These are phyloP conservation scores for Heliconius erato DNA, from an alignment of 2,888 invertebrate genomes.

Conservation along the genomic window DNA sequence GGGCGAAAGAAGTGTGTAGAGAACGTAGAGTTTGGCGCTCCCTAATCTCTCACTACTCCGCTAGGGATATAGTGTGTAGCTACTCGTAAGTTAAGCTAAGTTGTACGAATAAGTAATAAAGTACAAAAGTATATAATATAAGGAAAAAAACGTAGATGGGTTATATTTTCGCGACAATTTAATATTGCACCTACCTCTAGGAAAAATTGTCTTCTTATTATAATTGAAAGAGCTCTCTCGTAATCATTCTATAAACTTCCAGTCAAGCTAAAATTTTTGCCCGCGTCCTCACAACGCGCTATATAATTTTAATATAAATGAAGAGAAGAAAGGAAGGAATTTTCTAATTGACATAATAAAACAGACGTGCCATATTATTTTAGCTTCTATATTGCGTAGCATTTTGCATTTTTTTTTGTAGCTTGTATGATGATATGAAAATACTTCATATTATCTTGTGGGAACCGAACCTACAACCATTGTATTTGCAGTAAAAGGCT, in stretches of 20 bases:
- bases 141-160: background rate
- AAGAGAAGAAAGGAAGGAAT: background rate
- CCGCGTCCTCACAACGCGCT: background rate
- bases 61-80: too few relatives aligned
- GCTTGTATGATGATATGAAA: too few relatives aligned
- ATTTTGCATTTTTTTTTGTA: too few relatives aligned
- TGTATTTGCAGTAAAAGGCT: too few relatives aligned
- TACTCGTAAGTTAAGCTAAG: background rate
- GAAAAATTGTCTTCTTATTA: background rate
- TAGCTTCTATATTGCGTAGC: background rate
- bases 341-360: background rate
- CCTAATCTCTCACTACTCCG: too few relatives aligned
- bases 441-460: too few relatives aligned
- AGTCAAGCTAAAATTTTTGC: constrained; percentile 4
- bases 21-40: too few relatives aligned
- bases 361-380: background rate
- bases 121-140: background rate
- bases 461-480: too few relatives aligned
- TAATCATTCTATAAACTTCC: constrained; percentile 1
- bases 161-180: background rate
- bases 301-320: constrained; percentile 12
- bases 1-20: too few relatives aligned
- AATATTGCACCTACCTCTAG: background rate
- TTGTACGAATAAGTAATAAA: background rate
- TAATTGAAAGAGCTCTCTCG: constrained; percentile 10